These are phyloP conservation scores for Coracias cyanogaster DNA, from an alignment of 2,797 vertebrate species.

Conservation along the genomic window DNA sequence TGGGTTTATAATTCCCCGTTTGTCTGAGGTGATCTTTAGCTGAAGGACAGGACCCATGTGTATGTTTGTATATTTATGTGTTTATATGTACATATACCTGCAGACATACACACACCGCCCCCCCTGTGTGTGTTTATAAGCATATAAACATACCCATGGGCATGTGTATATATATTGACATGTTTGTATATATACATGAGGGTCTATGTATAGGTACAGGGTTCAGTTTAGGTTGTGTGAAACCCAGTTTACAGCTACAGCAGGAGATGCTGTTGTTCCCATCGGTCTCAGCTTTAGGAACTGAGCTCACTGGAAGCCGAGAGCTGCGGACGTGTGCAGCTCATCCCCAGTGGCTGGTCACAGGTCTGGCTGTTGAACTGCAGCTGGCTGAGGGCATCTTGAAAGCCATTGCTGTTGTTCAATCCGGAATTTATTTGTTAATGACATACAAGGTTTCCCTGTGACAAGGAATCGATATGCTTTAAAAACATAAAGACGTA, in stretches of 20 bases:
- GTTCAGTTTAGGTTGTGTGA: background rate
- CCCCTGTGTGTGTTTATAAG: too few relatives aligned
- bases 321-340: fast-evolving
- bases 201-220: too few relatives aligned
- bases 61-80: background rate
- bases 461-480: background rate
- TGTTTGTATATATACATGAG: background rate
- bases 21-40: background rate
- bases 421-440: background rate
- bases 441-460: background rate
- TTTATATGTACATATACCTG: background rate
- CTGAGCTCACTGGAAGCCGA: background rate
- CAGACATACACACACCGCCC: too few relatives aligned
- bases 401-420: background rate
- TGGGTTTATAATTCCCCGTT: background rate
- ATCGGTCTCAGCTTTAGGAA: background rate
- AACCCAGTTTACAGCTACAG: background rate
- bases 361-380: background rate
- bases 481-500: background rate
- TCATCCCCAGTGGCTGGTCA: background rate
- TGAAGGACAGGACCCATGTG: background rate
- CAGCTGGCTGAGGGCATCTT: background rate
- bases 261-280: too few relatives aligned
- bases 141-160: background rate
- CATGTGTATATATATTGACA: background rate